Conservation (phyloP, 1,140 invertebrate genomes). For the Micrasema minimum region DNA sequence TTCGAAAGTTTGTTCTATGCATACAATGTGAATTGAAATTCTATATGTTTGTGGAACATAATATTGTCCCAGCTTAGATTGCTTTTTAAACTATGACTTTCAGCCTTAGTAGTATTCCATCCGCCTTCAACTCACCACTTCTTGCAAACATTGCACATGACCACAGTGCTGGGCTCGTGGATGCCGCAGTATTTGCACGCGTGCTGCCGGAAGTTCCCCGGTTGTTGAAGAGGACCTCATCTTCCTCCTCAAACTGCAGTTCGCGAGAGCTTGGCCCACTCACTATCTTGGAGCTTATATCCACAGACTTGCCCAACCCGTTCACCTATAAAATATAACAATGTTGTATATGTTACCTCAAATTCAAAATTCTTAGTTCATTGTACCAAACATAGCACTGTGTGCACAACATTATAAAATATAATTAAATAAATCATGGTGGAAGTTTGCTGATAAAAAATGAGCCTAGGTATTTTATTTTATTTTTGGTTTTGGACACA, state of each 20-base stretch:
- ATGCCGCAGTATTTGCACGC: conserved; percentile 99
- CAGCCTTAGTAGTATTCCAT: too few relatives aligned
- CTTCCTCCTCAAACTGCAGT: conserved; percentile 89
- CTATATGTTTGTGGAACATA: too few relatives aligned
- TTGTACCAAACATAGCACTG: too few relatives aligned
- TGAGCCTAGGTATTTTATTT: too few relatives aligned
- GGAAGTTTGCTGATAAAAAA: too few relatives aligned
- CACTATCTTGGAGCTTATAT: conserved; percentile 76
- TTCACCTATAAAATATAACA: conserved; percentile 70
- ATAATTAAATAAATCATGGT: not conserved
- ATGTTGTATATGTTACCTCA: too few relatives aligned
- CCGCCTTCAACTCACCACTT: conserved; percentile 91
- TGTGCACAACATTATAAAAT: not conserved
- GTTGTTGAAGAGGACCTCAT: conserved; percentile 88
- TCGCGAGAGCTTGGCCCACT: conserved; percentile 82
- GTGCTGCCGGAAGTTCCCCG: conserved; percentile 91
- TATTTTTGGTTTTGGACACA: too few relatives aligned
- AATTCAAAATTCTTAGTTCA: too few relatives aligned
- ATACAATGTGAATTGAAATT: too few relatives aligned
- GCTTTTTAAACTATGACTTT: too few relatives aligned
- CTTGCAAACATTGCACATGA: conserved; percentile 98
- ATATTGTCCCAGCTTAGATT: too few relatives aligned
- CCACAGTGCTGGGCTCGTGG: conserved; percentile 96
- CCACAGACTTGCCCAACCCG: conserved; percentile 67
- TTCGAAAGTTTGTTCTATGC: too few relatives aligned